These are phyloP conservation scores for Phymastichus coffea DNA, from an alignment of 1,140 invertebrate genomes.

Conservation along the genomic window DNA sequence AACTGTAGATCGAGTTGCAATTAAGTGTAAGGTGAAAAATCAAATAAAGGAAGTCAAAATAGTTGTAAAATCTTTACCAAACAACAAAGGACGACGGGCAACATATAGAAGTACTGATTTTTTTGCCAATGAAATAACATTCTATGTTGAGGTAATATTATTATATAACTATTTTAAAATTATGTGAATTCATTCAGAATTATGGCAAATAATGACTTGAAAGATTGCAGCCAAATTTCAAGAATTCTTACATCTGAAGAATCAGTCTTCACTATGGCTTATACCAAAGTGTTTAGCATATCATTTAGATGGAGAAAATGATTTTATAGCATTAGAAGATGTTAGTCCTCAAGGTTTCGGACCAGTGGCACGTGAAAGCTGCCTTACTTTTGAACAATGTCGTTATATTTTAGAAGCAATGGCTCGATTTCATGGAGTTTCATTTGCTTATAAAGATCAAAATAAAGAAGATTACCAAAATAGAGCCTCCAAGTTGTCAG, in stretches of 20 bases:
- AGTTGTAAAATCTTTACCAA: slow-evolving; percentile 65
- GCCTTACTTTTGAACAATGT: slow-evolving; percentile 57
- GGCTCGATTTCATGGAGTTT: slow-evolving; percentile 69
- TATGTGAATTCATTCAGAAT: slow-evolving; percentile 10
- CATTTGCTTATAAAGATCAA: slow-evolving; percentile 68
- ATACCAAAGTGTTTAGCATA: slow-evolving; percentile 57
- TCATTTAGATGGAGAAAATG: slow-evolving; percentile 63
- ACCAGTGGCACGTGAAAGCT: slow-evolving; percentile 54
- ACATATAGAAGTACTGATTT: slow-evolving; percentile 68
- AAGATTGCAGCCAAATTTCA: slow-evolving; percentile 45
- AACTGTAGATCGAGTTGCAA: slow-evolving; percentile 59
- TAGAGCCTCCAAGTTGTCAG: slow-evolving; percentile 45
- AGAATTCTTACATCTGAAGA: slow-evolving; percentile 40
- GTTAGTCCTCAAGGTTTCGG: slow-evolving; percentile 58
- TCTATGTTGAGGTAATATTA: slow-evolving; percentile 62
- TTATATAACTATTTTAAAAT: slow-evolving; percentile 37
- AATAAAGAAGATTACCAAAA: slow-evolving; percentile 59
- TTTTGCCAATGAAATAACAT: slow-evolving; percentile 67
- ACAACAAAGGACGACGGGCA: slow-evolving; percentile 61
- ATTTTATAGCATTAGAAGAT: slow-evolving; percentile 69
- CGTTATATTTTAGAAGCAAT: slow-evolving; percentile 60
- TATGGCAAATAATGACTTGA: too few species aligned
- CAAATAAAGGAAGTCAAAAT: slow-evolving; percentile 50
- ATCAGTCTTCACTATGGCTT: slow-evolving; percentile 31
- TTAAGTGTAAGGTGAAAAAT: slow-evolving; percentile 49